Conservation (phyloP, 2,113 vertebrate species). For the Ondatra zibethicus region DNA sequence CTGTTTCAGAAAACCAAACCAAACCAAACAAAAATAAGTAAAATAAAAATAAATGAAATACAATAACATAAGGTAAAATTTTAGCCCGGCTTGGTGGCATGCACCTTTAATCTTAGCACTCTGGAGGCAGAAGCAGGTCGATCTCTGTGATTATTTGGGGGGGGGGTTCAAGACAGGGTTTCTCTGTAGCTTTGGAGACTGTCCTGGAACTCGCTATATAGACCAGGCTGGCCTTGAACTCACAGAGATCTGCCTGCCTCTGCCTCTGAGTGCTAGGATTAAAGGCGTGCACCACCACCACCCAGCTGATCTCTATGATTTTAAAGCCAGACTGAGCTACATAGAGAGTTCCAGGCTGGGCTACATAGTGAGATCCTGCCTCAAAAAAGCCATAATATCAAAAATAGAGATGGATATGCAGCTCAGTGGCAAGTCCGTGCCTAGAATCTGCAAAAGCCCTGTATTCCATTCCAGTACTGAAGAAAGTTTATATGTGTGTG, state of each 20-base stretch:
- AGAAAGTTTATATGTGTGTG: background rate
- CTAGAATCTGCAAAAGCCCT: background rate
- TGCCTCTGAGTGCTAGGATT: no score
- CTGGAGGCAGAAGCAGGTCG: background rate
- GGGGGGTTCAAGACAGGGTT: no score
- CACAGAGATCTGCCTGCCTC: no score
- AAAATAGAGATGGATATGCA: background rate
- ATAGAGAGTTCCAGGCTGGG: background rate
- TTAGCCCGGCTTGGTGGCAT: background rate
- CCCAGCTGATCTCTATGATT: background rate
- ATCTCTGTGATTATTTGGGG: no score
- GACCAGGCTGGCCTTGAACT: no score
- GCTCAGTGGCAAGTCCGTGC: no score
- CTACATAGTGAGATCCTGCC: background rate
- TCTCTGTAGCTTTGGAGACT: no score
- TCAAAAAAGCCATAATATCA: background rate
- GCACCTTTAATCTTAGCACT: background rate
- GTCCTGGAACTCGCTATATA: no score
- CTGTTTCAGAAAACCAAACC: background rate
- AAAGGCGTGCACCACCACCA: no score
- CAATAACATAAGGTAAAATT: background rate
- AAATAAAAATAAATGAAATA: background rate
- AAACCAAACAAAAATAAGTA: background rate
- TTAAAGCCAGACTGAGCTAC: background rate
- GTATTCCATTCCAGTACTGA: background rate